Percentiles rank a stretch among this genome's conserved stretches.
phyloP scores from a whole-genome alignment of 2,888 invertebrate species.

The Drosophila falleni region DNA sequence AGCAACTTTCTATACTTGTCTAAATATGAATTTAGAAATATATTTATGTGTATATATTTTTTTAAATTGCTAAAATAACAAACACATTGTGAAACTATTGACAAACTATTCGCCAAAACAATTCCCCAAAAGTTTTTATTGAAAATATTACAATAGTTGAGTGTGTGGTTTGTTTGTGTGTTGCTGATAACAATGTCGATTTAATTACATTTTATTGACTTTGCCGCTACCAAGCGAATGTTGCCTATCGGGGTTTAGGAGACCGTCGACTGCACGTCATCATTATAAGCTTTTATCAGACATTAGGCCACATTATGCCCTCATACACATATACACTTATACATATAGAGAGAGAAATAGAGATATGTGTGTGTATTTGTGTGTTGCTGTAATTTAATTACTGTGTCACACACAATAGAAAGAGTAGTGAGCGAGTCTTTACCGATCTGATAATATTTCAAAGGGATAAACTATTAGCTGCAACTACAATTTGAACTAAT shows the following conservation, averaged over 20 bases:
- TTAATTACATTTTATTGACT: conserved; percentile 80
- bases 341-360: neutral
- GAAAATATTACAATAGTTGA: conserved; percentile 33
- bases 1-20: neutral
- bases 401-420: conserved; percentile 19
- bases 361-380: conserved; percentile 9
- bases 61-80: neutral
- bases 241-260: conserved; percentile 20
- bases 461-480: neutral
- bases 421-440: neutral
- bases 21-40: neutral
- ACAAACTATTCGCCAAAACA: conserved; percentile 21
- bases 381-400: conserved; percentile 64
- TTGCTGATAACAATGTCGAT: conserved; percentile 76
- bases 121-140: conserved; percentile 26
- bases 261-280: conserved; percentile 60
- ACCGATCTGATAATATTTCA: conserved; percentile 11
- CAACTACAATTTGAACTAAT: neutral
- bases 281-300: conserved; percentile 58
- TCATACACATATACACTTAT: conserved; percentile 14
- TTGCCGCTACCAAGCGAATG: conserved; percentile 32
- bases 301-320: conserved; percentile 59
- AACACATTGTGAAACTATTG: conserved; percentile 16
- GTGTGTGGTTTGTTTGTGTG: conserved; percentile 24
- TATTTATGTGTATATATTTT: too few relatives aligned